These are phyloP conservation scores for Australoheros facetus DNA, from an alignment of 2,797 vertebrate genomes.

Conservation along the genomic window DNA sequence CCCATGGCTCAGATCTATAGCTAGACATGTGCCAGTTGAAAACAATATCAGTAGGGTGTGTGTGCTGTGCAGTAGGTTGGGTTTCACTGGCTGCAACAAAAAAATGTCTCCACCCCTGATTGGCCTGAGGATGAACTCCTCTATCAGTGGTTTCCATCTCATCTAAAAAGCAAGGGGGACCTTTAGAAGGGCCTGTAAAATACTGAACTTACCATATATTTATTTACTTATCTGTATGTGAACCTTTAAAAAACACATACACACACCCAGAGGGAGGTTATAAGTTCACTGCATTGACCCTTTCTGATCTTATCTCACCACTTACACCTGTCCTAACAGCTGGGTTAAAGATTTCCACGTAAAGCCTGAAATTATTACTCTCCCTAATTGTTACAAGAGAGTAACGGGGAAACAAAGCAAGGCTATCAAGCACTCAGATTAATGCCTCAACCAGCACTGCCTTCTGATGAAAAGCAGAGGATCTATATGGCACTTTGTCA, in stretches of 20 bases:
- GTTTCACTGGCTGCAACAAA: slow-evolving; percentile 78
- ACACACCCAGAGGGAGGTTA: slow-evolving; percentile 34
- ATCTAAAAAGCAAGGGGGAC: slow-evolving; percentile 26
- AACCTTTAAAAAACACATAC: background rate
- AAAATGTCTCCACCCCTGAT: slow-evolving; percentile 59
- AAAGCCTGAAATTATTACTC: slow-evolving; percentile 92
- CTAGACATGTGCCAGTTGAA: slow-evolving; percentile 63
- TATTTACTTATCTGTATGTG: background rate
- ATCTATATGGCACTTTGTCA: slow-evolving; percentile 97
- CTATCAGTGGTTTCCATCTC: slow-evolving; percentile 22
- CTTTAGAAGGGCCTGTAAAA: slow-evolving; percentile 22
- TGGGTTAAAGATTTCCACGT: slow-evolving; percentile 89
- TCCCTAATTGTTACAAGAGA: slow-evolving; percentile 90
- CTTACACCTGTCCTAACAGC: slow-evolving; percentile 77
- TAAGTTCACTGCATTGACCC: slow-evolving; percentile 61
- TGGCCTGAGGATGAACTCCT: slow-evolving; percentile 46
- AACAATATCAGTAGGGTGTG: slow-evolving; percentile 71
- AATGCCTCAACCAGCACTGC: slow-evolving; percentile 88
- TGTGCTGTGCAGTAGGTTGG: slow-evolving; percentile 50
- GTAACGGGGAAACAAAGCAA: slow-evolving; percentile 77
- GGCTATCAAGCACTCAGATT: slow-evolving; percentile 84
- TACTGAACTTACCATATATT: background rate
- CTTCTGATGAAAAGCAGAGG: slow-evolving; percentile 80
- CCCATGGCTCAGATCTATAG: slow-evolving; percentile 56
- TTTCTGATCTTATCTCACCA: slow-evolving; percentile 70